Evolutionary conservation across 2,888 invertebrate species (phyloP), one percentile per base, ranked within the genome.

Genomic region (Aleiodes alternator): DNA sequence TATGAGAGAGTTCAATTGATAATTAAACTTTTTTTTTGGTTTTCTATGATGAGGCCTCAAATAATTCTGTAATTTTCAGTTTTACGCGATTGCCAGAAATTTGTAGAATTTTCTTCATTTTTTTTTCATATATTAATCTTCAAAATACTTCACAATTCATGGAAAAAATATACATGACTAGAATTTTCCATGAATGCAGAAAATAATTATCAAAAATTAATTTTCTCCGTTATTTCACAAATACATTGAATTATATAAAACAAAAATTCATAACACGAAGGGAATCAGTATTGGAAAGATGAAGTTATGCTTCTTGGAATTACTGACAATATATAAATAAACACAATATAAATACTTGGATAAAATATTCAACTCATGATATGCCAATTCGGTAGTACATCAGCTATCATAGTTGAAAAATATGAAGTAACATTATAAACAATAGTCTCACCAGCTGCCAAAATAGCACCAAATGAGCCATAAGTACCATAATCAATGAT

Each of bases 401-500:
- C 87, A 23, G 88, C 88, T 75, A 89, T 89, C 75, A 87, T 80
- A 8, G 88, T 88, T 72, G 88, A 87, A 80, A 88, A 87, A 79
- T 88, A 86, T 69, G 87, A 82, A 64, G 88, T 86, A 43, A 88
- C 87, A 77, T 90, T 90, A 79, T 89, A 90, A 69, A 89, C 86
- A 3, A 90, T 80, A 0, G 90, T 90, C 75, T 90, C 90, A n/a
- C 90, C 90, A 6, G 86, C 86, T 48, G 90, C 88, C 48, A 90
- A 81, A 78, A 90, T 85, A 11, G 90, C 90, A 0, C 87, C 90
- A 78, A 90, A 90, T 3, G 90, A 89, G 29, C 90, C 90, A 51
- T 89, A 90, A 23, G 90, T 90, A 7, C 90, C 90, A 69, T 90
- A 90, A 82, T 90, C 90, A 79, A 90, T 90, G 78, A 91, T 89